phyloP scores from a whole-genome alignment of 2,888 invertebrate genomes.

The Athalia rosae region DNA sequence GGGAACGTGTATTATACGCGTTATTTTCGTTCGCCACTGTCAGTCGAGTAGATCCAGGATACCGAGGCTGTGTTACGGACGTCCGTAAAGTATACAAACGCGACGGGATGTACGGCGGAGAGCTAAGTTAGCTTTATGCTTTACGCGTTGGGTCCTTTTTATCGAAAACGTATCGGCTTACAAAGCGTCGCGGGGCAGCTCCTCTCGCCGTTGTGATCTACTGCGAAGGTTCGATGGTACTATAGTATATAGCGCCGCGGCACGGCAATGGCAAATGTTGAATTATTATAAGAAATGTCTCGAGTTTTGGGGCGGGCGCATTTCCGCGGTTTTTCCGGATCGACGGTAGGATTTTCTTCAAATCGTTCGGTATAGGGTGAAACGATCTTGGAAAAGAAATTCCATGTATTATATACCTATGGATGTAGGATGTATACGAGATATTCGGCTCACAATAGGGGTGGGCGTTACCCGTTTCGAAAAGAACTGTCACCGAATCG shows the following conservation, averaged over 20 bases:
- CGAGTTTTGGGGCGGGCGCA: not conserved
- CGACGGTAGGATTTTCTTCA: not conserved
- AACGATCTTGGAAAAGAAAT: conserved; percentile 1
- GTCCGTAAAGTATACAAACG: not conserved
- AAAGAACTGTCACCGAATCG: too few relatives aligned
- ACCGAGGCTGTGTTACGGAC: too few relatives aligned
- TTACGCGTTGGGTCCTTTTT: conserved; percentile 33
- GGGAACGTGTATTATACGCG: not conserved
- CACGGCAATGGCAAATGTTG: not conserved
- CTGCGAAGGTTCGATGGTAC: too few relatives aligned
- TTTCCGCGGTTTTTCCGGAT: not conserved
- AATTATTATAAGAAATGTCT: conserved; percentile 28
- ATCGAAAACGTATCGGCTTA: conserved; percentile 25
- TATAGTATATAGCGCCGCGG: too few relatives aligned
- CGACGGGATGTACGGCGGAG: not conserved
- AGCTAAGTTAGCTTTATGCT: conserved; percentile 26
- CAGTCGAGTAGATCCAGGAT: not conserved
- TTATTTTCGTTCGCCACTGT: not conserved
- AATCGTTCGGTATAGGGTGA: not conserved
- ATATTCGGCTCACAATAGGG: not conserved
- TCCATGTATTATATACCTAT: not conserved
- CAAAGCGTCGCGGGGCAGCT: not conserved
- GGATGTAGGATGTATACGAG: too few relatives aligned
- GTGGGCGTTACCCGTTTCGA: too few relatives aligned
- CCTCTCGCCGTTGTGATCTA: not conserved